A percentile compares a stretch with the other conserved stretches of the same genome.
Conservation (phyloP, 1,140 invertebrate species). For the Anthonomus grandis region DNA sequence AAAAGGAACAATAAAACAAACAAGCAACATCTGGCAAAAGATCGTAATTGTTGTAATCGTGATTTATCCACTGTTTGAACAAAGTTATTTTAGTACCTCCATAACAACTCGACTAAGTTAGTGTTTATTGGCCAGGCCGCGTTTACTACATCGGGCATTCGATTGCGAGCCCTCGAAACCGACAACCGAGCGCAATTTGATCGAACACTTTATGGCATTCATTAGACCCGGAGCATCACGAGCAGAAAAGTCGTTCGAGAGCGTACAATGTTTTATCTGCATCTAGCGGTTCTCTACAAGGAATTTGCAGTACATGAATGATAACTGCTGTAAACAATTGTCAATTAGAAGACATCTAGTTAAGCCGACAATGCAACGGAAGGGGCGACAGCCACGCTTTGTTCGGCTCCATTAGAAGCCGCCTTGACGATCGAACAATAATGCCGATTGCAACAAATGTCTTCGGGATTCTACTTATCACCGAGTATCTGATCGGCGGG, state of each 20-base stretch:
- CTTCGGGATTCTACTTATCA: constrained; percentile 43
- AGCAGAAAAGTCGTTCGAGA: constrained; percentile 29
- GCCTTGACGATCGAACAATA: constrained; percentile 43
- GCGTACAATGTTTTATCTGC: constrained; percentile 37
- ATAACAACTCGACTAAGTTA: constrained; percentile 1
- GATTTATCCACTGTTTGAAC: constrained; percentile 3
- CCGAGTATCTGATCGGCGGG: constrained; percentile 45
- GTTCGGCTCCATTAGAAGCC: constrained; percentile 43
- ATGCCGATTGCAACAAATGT: constrained; percentile 41
- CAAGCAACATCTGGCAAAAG: not conserved
- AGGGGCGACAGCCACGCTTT: constrained; percentile 42
- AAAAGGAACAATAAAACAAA: too few species aligned
- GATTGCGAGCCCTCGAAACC: constrained; percentile 14
- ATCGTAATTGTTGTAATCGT: constrained; percentile 1
- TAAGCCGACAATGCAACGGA: constrained; percentile 45
- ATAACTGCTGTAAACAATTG: constrained; percentile 50
- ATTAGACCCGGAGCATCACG: constrained; percentile 38
- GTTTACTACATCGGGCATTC: constrained; percentile 10
- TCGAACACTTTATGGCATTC: constrained; percentile 38
- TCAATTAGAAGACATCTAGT: constrained; percentile 49
- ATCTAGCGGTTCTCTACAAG: constrained; percentile 42
- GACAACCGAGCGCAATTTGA: constrained; percentile 29
- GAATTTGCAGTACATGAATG: constrained; percentile 49
- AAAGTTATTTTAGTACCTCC: constrained; percentile 9
- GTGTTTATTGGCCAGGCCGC: constrained; percentile 17